phyloP scores from a whole-genome alignment of 1,140 invertebrate species.

The Lepidurus apus region DNA sequence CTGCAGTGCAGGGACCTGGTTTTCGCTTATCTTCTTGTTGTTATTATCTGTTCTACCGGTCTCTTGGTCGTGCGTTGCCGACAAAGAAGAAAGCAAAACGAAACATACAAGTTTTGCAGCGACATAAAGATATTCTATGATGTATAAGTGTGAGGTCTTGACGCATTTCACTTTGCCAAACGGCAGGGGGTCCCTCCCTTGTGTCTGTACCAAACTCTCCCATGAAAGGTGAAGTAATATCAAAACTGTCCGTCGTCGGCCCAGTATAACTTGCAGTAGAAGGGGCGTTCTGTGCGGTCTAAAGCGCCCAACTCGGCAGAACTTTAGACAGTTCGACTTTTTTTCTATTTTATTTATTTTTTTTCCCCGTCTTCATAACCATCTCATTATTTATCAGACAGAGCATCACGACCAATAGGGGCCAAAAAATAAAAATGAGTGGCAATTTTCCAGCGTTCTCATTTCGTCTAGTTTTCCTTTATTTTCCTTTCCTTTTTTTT shows the following conservation, averaged over 20 bases:
- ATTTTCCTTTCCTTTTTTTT: neutral
- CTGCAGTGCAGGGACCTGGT: neutral
- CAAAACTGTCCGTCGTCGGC: neutral
- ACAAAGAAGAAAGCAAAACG: constrained; percentile 1
- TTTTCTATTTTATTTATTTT: neutral
- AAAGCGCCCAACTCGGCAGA: too few relatives aligned
- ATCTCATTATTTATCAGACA: neutral
- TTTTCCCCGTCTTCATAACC: neutral
- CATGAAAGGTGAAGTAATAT: neutral
- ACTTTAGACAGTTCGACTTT: neutral
- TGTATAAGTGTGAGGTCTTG: constrained; percentile 15
- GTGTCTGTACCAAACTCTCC: neutral
- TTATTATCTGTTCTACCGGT: neutral
- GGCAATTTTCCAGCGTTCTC: constrained; percentile 18
- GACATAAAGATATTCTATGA: neutral
- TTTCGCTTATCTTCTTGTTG: neutral
- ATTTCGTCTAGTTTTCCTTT: neutral
- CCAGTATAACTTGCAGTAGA: neutral
- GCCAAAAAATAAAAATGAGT: neutral
- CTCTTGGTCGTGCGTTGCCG: neutral
- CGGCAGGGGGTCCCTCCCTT: neutral
- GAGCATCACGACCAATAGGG: neutral
- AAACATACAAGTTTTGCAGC: neutral
- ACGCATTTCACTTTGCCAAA: constrained; percentile 19
- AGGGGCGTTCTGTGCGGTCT: neutral